These are phyloP conservation scores for Gastrophryne carolinensis DNA, from an alignment of 2,797 vertebrate species.

Conservation along the genomic window DNA sequence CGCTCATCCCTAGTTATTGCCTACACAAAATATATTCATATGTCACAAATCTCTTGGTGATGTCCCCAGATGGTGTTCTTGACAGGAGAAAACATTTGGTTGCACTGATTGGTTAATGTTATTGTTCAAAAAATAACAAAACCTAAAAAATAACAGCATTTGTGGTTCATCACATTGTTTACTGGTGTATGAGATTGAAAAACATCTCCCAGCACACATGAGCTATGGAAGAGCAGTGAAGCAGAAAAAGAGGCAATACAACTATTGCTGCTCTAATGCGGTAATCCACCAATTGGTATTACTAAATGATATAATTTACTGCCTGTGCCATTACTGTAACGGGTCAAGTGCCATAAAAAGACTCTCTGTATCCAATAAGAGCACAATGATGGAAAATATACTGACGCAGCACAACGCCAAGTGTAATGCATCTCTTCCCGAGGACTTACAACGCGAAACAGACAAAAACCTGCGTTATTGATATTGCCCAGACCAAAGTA, in stretches of 20 bases:
- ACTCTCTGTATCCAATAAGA: background rate
- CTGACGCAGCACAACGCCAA: background rate
- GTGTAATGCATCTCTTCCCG: too few relatives aligned
- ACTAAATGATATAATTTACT: background rate
- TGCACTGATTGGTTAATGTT: background rate
- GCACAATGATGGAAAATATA: background rate
- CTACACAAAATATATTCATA: too few relatives aligned
- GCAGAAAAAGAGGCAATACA: background rate
- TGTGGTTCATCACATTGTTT: too few relatives aligned
- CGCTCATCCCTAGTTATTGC: too few relatives aligned
- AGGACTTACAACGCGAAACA: background rate
- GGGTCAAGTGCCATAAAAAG: background rate
- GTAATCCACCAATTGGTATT: background rate
- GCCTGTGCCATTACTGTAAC: background rate
- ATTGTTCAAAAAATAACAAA: too few relatives aligned
- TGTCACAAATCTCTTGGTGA: too few relatives aligned
- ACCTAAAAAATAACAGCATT: too few relatives aligned
- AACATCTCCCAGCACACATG: background rate
- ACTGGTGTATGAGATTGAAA: background rate
- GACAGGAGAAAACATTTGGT: background rate
- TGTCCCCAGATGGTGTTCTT: background rate
- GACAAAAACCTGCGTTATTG: background rate
- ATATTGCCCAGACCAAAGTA: background rate
- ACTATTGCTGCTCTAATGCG: background rate
- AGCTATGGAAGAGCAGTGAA: background rate